Percentiles rank a stretch among this genome's conserved stretches.
Conservation (phyloP, 1,140 invertebrate species). For the Acromyrmex charruanus region DNA sequence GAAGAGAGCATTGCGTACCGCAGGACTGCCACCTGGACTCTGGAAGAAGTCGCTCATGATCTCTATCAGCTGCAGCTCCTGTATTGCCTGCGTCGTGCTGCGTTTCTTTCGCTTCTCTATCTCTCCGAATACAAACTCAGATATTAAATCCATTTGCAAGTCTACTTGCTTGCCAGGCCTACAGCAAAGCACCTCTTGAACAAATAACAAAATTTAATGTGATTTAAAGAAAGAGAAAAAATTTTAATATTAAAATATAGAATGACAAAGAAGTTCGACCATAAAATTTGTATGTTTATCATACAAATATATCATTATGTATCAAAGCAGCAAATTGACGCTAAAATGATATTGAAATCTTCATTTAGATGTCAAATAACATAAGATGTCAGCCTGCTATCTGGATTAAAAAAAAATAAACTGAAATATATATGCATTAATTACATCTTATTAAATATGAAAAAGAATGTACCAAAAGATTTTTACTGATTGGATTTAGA, state of each 20-base stretch:
- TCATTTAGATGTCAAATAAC: no score
- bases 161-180: slow-evolving; percentile 88
- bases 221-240: slow-evolving; percentile 32
- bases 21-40: slow-evolving; percentile 89
- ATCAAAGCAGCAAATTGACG: no score
- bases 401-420: no score
- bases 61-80: slow-evolving; percentile 92
- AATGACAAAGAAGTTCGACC: no score
- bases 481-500: no score
- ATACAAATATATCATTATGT: no score
- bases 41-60: slow-evolving; percentile 92
- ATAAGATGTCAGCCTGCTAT: no score
- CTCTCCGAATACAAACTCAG: slow-evolving; percentile 94
- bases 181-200: slow-evolving; percentile 85
- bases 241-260: slow-evolving; percentile 26
- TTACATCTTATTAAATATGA: no score
- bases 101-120: slow-evolving; percentile 89
- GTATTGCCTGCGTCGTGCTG: slow-evolving; percentile 87
- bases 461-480: no score
- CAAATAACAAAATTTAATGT: slow-evolving; percentile 45
- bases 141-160: slow-evolving; percentile 91
- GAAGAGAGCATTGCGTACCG: slow-evolving; percentile 93
- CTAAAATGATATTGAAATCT: no score
- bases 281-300: no score
- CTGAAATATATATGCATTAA: no score